Percentiles rank a stretch among this genome's conserved stretches.
Conservation (phyloP, 37 sponge, comb jelly and placozoan species). For the Cliona cf. orientalis region DNA sequence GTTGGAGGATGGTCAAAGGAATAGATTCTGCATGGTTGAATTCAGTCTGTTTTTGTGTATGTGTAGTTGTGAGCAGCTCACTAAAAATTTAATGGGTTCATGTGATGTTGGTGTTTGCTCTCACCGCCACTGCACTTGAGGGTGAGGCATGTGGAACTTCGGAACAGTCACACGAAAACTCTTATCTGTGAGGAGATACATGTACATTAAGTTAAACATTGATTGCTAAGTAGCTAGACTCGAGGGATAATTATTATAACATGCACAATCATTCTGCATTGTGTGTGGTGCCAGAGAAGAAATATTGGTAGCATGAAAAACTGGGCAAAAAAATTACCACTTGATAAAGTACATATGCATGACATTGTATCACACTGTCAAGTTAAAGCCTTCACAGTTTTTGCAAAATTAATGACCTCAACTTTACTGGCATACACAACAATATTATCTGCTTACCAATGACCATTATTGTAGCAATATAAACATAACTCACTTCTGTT, state of each 20-base stretch:
- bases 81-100: no score
- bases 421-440: no score
- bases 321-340: background rate
- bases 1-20: no score
- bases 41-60: no score
- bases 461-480: background rate
- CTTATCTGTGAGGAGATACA: background rate
- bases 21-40: no score
- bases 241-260: no score
- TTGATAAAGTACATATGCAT: background rate
- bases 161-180: constrained; percentile 4
- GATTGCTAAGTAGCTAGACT: background rate
- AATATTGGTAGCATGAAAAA: background rate
- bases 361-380: no score
- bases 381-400: background rate
- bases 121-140: constrained; percentile 12
- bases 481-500: background rate
- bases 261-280: background rate
- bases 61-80: no score
- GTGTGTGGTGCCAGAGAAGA: background rate
- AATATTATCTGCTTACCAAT: no score
- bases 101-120: background rate
- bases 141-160: constrained; percentile 12
- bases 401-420: background rate
- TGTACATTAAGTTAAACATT: background rate